phyloP scores from a whole-genome alignment of 1,140 invertebrate genomes.

The Drosophila obscura region DNA sequence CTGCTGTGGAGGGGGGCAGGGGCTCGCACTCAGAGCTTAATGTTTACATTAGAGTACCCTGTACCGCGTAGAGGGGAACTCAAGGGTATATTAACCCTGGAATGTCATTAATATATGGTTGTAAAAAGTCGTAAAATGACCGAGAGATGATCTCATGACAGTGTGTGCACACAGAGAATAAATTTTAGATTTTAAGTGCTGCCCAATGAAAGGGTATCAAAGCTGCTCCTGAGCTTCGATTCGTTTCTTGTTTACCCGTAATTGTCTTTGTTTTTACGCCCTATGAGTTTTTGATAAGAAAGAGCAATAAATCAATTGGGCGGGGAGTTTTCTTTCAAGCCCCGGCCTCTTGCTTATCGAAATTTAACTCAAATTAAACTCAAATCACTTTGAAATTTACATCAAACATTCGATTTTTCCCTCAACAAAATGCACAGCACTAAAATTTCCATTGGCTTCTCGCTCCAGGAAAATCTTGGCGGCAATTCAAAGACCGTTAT shows the following conservation, averaged over 20 bases:
- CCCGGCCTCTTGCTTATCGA: too few species aligned
- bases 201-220: too few species aligned
- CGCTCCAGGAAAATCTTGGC: conserved; percentile 91
- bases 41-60: conserved; percentile 8
- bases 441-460: conserved; percentile 3
- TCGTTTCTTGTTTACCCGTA: too few species aligned
- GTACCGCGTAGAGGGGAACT: not conserved
- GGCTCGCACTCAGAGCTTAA: conserved; percentile 3
- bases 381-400: conserved; percentile 3
- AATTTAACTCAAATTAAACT: not conserved
- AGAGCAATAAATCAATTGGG: not conserved
- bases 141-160: too few species aligned
- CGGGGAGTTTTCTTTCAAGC: too few species aligned
- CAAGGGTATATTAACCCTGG: conserved; percentile 4
- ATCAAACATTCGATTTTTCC: not conserved
- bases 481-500: conserved; percentile 97
- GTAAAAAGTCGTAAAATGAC: too few species aligned
- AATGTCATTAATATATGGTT: too few species aligned
- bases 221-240: too few species aligned
- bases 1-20: not conserved
- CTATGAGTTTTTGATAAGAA: too few species aligned
- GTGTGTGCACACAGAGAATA: too few species aligned
- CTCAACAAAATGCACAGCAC: not conserved
- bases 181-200: too few species aligned
- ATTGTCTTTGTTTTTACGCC: too few species aligned